Base-by-base conservation (phyloP, 1,140 invertebrate genomes). In the Cotesia typhae region DNA sequence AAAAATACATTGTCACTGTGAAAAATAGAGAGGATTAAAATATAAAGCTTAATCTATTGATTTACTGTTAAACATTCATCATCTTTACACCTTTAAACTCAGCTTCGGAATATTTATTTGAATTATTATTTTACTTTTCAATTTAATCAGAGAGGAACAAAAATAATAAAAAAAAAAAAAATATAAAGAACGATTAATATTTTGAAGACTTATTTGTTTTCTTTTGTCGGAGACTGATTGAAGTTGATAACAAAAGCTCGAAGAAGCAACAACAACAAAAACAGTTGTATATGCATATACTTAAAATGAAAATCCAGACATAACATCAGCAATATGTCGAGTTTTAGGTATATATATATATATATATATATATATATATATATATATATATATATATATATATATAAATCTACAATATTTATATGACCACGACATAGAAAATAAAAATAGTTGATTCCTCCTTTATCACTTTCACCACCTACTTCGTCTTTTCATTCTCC, bases 401-500 rank as follows among this genome's bases (percentile, higher is more conserved):
- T 66, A 37, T 41, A 66, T 17, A 37, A 51, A 14, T 38, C 52
- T 12, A 20, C 12, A 53, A 67, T 20, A 53, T 53, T 67, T 67
- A 38, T 14, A 12, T 51, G 41, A 47, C 41, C 63, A 36, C 28
- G 35, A 17, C 14, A 20, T 2, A 59, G 41, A 71, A 52, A 74
- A 66, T 60, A 67, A 71, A 52, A 74, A 66, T 60, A 67, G 28
- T 67, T 69, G 6, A 47, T 17, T 55, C 55, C 70, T 10, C 17
- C 5, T 47, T 52, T 36, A 17, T 47, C 3, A 38, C 28, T 7
- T 9, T 51, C 9, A 70, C 14, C 12, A 37, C 61, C 41, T 47
- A 47, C 5, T 47, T 47, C 41, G 10, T 47, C 41, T 47, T 47
- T 1, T 47, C 51, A 72, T 72, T 71, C 72, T 73, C 72, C 72